phyloP scores from a whole-genome alignment of 2,888 invertebrate species.

The Schizaphis graminum region DNA sequence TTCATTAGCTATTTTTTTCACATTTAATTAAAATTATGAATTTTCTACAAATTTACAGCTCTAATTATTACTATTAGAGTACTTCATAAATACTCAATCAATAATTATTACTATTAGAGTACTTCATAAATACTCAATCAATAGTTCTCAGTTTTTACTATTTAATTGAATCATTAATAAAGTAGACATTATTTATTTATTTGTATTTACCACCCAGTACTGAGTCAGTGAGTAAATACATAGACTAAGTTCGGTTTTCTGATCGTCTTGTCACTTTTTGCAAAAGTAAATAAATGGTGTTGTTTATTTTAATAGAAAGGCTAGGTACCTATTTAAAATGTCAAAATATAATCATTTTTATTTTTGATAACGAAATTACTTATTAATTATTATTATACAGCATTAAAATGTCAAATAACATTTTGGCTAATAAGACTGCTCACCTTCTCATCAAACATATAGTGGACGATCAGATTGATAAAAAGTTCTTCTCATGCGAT shows the following conservation, averaged over 20 bases:
- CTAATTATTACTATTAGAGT: neutral
- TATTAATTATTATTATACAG: too few species aligned
- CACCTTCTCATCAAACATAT: neutral
- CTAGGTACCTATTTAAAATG: too few species aligned
- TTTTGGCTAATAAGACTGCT: neutral
- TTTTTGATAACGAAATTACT: too few species aligned
- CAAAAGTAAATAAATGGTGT: too few species aligned
- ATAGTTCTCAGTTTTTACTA: neutral
- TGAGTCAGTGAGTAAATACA: neutral
- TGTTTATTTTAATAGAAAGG: too few species aligned
- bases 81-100: neutral
- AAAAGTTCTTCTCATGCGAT: neutral
- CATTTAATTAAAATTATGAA: neutral
- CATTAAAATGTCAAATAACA: too few species aligned
- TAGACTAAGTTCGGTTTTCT: neutral
- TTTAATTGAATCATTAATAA: neutral
- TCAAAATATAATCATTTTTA: too few species aligned
- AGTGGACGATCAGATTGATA: neutral
- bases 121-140: neutral
- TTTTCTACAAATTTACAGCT: neutral
- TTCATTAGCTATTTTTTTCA: neutral
- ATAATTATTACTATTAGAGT: neutral
- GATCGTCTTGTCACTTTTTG: neutral
- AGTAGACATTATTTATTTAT: too few species aligned
- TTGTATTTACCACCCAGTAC: neutral